Conservation (phyloP, 2,888 invertebrate species). For the Phengaris arion region DNA sequence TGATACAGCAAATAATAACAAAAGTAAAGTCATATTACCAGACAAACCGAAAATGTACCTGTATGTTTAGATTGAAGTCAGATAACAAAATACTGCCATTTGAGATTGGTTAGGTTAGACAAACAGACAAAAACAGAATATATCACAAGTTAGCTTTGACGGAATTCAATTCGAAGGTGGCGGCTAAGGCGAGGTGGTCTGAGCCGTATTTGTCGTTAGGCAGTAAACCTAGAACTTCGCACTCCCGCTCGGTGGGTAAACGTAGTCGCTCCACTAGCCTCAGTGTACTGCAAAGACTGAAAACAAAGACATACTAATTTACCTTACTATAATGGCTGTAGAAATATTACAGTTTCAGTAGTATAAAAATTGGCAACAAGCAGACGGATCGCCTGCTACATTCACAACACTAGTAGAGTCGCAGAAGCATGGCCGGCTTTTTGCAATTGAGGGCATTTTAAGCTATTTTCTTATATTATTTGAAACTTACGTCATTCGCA, state of each 20-base stretch:
- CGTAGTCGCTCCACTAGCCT: slow-evolving; percentile 81
- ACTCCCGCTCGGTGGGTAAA: slow-evolving; percentile 82
- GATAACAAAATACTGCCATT: not conserved
- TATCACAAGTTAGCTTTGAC: slow-evolving; percentile 31
- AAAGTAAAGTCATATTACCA: not conserved
- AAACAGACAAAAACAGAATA: not conserved
- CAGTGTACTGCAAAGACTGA: slow-evolving; percentile 61
- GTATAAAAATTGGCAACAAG: too few species aligned
- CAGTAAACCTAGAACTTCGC: slow-evolving; percentile 76
- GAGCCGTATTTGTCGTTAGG: slow-evolving; percentile 89
- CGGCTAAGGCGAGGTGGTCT: slow-evolving; percentile 91
- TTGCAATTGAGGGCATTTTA: too few species aligned
- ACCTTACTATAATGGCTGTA: too few species aligned
- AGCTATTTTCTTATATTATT: too few species aligned
- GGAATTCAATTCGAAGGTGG: slow-evolving; percentile 80
- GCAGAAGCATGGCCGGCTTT: too few species aligned
- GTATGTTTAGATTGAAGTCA: not conserved
- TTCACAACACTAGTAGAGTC: too few species aligned
- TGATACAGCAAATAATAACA: not conserved
- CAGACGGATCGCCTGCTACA: too few species aligned
- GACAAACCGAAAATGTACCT: not conserved
- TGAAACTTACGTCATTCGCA: too few species aligned
- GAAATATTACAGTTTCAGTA: too few species aligned
- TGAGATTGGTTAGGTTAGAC: not conserved
- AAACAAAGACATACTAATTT: slow-evolving; percentile 48